phyloP scores from a whole-genome alignment of 1,140 invertebrate species.

The Polypedilum vanderplanki region DNA sequence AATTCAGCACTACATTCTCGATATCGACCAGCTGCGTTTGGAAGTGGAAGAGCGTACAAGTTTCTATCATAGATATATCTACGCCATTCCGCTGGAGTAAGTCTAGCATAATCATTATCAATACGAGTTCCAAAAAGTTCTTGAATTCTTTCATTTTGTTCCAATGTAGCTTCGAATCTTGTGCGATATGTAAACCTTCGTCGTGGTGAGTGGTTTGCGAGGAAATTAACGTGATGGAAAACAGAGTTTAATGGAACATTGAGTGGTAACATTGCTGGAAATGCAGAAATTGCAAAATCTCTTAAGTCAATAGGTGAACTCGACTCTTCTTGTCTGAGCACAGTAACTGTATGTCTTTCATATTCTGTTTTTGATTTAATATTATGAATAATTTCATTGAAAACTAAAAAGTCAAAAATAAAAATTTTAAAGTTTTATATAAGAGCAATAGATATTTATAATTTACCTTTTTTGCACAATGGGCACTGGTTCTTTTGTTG shows the following conservation, averaged over 20 bases:
- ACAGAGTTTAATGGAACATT: background rate
- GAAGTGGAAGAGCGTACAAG: constrained; percentile 61
- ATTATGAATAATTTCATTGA: background rate
- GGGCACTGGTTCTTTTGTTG: constrained; percentile 19
- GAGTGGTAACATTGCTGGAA: background rate
- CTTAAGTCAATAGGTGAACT: constrained; percentile 2
- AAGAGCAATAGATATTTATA: background rate
- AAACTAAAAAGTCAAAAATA: background rate
- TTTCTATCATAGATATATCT: constrained; percentile 68
- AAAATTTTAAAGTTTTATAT: background rate
- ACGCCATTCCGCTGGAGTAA: constrained; percentile 44
- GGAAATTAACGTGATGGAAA: background rate
- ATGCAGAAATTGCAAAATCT: background rate
- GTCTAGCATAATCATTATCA: constrained; percentile 35
- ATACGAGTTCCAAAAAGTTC: background rate
- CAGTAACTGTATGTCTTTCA: background rate
- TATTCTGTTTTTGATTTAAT: constrained; percentile 21
- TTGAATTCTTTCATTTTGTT: constrained; percentile 27
- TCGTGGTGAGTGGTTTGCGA: background rate
- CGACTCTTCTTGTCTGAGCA: background rate
- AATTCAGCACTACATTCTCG: constrained; percentile 68
- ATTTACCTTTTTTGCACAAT: background rate
- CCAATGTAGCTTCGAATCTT: constrained; percentile 1
- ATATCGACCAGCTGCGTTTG: constrained; percentile 57
- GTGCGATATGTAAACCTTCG: constrained; percentile 19